phyloP scores from a whole-genome alignment of 2,797 vertebrate species.

The Lacerta viridis region DNA sequence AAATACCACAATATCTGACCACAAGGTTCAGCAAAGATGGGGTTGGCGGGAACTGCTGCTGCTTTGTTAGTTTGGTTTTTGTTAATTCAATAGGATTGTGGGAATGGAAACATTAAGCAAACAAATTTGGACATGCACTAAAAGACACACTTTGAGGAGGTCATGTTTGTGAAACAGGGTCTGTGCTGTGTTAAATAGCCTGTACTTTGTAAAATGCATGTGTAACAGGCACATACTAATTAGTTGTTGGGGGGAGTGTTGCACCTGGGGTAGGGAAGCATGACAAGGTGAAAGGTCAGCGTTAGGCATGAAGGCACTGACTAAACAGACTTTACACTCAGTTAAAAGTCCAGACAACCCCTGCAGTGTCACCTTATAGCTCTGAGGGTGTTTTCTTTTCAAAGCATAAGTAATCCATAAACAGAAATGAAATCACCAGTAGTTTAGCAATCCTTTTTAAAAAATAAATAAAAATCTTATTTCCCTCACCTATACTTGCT shows the following conservation, averaged over 20 bases:
- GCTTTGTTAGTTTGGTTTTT: not conserved
- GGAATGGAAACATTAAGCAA: slow-evolving; percentile 9
- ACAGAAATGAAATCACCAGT: slow-evolving; percentile 86
- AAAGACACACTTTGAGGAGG: not conserved
- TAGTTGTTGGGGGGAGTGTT: slow-evolving; percentile 73
- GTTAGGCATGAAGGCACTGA: slow-evolving; percentile 81
- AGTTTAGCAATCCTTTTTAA: slow-evolving; percentile 81
- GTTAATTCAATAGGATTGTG: not conserved
- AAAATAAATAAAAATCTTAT: not conserved
- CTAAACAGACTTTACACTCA: slow-evolving; percentile 86
- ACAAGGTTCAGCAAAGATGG: not conserved
- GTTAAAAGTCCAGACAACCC: slow-evolving; percentile 88
- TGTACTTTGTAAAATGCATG: slow-evolving; percentile 45
- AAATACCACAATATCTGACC: not conserved
- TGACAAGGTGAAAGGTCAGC: slow-evolving; percentile 86
- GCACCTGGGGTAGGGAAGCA: slow-evolving; percentile 90
- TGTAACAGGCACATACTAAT: slow-evolving; percentile 71
- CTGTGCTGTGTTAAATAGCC: not conserved
- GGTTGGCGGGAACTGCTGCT: not conserved
- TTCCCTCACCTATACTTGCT: slow-evolving; percentile 63
- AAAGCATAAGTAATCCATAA: slow-evolving; percentile 88
- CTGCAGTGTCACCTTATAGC: slow-evolving; percentile 85
- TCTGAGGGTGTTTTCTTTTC: slow-evolving; percentile 82
- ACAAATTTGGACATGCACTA: slow-evolving; percentile 7
- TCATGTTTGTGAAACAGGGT: not conserved